These are phyloP conservation scores for Osmerus eperlanus DNA, from an alignment of 2,113 vertebrate species.

Conservation along the genomic window DNA sequence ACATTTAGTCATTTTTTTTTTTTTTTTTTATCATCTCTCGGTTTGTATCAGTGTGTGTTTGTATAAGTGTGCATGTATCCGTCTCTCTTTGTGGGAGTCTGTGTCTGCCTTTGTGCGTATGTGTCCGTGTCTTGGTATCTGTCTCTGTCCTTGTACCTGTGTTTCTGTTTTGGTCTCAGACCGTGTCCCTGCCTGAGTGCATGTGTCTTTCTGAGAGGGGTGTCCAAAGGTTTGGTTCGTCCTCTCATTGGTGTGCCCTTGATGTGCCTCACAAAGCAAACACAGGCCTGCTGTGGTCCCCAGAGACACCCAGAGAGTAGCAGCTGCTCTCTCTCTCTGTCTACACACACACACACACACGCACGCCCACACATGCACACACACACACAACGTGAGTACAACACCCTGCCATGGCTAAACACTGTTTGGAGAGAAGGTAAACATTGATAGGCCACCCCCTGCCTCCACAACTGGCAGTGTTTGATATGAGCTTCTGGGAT, in stretches of 20 bases:
- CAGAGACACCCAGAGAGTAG: slow-evolving; percentile 84
- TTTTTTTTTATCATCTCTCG: too few relatives aligned
- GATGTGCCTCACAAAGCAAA: slow-evolving; percentile 77
- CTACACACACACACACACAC: not conserved
- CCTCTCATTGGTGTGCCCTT: slow-evolving; percentile 76
- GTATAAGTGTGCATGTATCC: not conserved
- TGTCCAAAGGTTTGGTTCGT: slow-evolving; percentile 21
- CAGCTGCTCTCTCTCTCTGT: slow-evolving; percentile 56
- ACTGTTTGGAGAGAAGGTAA: slow-evolving; percentile 73
- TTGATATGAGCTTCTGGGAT: slow-evolving; percentile 79
- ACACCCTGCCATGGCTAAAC: slow-evolving; percentile 64
- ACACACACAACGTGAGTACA: slow-evolving; percentile 45
- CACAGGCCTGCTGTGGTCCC: slow-evolving; percentile 80
- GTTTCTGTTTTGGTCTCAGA: too few relatives aligned
- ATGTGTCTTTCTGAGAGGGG: too few relatives aligned
- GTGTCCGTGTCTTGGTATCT: not conserved
- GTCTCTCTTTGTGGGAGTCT: too few relatives aligned
- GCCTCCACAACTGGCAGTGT: slow-evolving; percentile 71
- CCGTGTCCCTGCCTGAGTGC: too few relatives aligned
- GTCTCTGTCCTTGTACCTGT: not conserved
- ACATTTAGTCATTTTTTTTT: too few relatives aligned
- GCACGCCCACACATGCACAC: not conserved
- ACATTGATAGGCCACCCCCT: slow-evolving; percentile 68
- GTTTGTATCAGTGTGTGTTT: not conserved
- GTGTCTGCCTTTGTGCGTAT: not conserved